Conservation (phyloP, 1,140 invertebrate genomes). For the Bombus terrestris region DNA sequence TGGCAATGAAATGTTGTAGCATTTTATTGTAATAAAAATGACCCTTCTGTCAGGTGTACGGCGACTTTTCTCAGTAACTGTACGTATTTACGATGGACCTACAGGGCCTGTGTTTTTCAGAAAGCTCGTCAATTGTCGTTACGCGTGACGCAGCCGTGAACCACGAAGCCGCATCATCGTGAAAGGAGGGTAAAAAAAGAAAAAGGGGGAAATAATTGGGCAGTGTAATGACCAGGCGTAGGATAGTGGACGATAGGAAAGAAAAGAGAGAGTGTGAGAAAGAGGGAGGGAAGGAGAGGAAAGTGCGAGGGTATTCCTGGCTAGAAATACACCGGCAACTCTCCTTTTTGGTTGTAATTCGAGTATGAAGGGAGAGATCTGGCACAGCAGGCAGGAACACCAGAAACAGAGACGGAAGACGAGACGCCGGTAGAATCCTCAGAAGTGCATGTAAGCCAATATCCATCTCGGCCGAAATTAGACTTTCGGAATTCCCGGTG, state of each 20-base stretch:
- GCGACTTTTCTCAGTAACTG: no score
- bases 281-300: conserved; percentile 14
- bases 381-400: conserved; percentile 44
- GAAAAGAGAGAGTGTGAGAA: not conserved
- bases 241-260: not conserved
- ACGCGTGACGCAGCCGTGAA: not conserved
- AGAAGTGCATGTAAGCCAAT: conserved; percentile 71
- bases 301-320: conserved; percentile 33
- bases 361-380: conserved; percentile 66
- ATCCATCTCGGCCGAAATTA: conserved; percentile 73
- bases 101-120: not conserved
- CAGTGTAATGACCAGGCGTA: not conserved
- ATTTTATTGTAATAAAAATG: not conserved
- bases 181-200: not conserved
- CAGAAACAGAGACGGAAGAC: conserved; percentile 42
- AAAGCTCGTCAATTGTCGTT: not conserved
- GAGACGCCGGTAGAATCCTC: conserved; percentile 56
- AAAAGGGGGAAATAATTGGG: not conserved
- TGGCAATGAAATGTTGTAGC: not conserved
- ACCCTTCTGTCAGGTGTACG: not conserved
- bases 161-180: not conserved
- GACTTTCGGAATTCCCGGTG: conserved; percentile 71
- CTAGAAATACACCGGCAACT: conserved; percentile 54
- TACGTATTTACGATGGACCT: no score
- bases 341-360: conserved; percentile 62